A percentile compares a stretch with the other conserved stretches of the same genome.
These are phyloP conservation scores for Crotalus horridus DNA, from an alignment of 2,113 vertebrate genomes.

Conservation along the genomic window DNA sequence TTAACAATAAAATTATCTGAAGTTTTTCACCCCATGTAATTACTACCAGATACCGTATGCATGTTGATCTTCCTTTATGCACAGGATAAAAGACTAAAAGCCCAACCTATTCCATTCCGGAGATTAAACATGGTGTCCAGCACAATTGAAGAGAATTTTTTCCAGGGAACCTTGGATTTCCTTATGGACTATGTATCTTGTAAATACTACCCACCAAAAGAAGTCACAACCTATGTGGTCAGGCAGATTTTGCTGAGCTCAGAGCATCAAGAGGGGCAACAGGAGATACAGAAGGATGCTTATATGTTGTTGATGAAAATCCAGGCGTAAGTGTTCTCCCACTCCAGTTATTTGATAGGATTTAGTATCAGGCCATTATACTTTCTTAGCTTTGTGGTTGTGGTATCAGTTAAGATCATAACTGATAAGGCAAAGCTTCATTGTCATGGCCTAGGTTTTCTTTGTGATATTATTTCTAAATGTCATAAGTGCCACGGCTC, in stretches of 20 bases:
- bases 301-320: slow-evolving; percentile 88
- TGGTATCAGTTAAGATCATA: background rate
- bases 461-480: background rate
- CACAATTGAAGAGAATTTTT: slow-evolving; percentile 85
- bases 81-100: slow-evolving; percentile 56
- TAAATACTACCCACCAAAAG: slow-evolving; percentile 76
- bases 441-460: background rate
- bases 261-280: slow-evolving; percentile 61
- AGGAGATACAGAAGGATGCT: slow-evolving; percentile 75
- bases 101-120: slow-evolving; percentile 74
- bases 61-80: slow-evolving; percentile 40
- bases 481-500: background rate
- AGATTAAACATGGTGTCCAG: slow-evolving; percentile 80
- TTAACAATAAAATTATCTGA: background rate
- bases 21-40: background rate
- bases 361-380: background rate
- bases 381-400: background rate
- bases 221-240: slow-evolving; percentile 79
- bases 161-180: slow-evolving; percentile 85
- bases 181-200: slow-evolving; percentile 83
- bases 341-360: background rate
- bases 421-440: background rate
- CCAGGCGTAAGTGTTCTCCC: slow-evolving; percentile 77
- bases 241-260: slow-evolving; percentile 76
- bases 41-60: background rate